Conservation (phyloP, 2,113 vertebrate species). For the Eira barbara region DNA sequence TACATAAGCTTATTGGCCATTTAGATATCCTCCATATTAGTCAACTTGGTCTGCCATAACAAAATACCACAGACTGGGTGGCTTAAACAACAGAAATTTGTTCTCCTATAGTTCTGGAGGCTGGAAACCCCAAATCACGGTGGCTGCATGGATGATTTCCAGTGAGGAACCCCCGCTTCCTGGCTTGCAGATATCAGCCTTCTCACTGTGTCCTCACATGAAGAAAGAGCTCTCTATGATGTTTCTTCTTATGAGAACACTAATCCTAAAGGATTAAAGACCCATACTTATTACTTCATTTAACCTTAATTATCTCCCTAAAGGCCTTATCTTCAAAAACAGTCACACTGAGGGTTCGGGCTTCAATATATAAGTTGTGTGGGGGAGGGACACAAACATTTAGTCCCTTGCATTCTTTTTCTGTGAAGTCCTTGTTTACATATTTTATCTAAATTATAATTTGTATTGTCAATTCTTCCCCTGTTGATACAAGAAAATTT, state of each 20-base stretch:
- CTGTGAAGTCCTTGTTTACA: neutral
- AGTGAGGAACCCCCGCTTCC: neutral
- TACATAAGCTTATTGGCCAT: neutral
- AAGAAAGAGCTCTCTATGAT: neutral
- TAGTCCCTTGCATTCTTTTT: neutral
- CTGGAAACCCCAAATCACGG: neutral
- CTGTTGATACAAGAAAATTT: neutral
- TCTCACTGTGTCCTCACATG: neutral
- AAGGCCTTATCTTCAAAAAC: neutral
- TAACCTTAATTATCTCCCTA: neutral
- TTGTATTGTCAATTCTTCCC: neutral
- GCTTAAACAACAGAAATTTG: neutral
- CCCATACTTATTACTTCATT: neutral
- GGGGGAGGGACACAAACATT: neutral
- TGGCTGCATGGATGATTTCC: neutral
- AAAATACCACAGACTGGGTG: neutral
- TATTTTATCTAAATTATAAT: constrained; percentile 19
- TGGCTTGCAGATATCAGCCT: neutral
- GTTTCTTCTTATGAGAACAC: neutral
- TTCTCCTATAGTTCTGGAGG: neutral
- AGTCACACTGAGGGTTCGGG: neutral
- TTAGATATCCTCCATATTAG: neutral
- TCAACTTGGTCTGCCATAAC: neutral
- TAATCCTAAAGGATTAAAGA: neutral
- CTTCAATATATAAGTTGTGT: neutral